Base-by-base conservation (phyloP, 1,140 invertebrate species). In the Melipona quadrifasciata region DNA sequence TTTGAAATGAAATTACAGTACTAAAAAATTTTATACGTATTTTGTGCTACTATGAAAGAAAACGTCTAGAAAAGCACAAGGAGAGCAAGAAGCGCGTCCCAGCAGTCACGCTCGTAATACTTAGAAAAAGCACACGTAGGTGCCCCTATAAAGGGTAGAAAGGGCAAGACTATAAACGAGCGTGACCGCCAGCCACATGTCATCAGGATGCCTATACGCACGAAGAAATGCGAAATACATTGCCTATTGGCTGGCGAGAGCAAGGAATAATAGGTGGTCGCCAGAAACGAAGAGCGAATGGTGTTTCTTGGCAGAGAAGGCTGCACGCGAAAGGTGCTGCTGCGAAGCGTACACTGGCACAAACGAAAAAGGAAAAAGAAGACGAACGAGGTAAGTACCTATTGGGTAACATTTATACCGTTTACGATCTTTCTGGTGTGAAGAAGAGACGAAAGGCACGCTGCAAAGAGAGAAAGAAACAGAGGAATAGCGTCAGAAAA, bases 371-470 rank as follows among this genome's bases (percentile, higher is more conserved):
- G 21, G n/a, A 27, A 27, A 72, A 79, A 78, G 85, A 79, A 80
- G 75, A 61, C 61, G 34, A 81, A 65, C 65, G 64, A 73, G 64
- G 64, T 53, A 67, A 82, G 79, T 65, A 67, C 81, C 64, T 81
- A 67, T 88, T 84, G 86, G 73, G 82, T 80, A 87, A 87, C 75
- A 81, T 88, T 88, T 88, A 77, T 67, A 39, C 73, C 86, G 82
- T 89, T 89, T 89, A 89, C 78, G 87, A 88, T 81, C 74, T 85
- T 78, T 75, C 67, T 47, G 86, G 73, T 70, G 78, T 65, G 47
- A 81, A 57, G 67, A 78, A 57, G 87, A 89, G 67, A 71, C 67
- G 74, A 70, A 21, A 31, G 67, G 34, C 14, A 24, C 31, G 27
- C 27, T 71, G 65, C 21, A 51, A 80, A 65, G 65, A 16, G n/a